Evolutionary conservation across 1,140 invertebrate species (phyloP), one percentile per base, ranked within the genome.

Genomic region (Drosophila saltans): DNA sequence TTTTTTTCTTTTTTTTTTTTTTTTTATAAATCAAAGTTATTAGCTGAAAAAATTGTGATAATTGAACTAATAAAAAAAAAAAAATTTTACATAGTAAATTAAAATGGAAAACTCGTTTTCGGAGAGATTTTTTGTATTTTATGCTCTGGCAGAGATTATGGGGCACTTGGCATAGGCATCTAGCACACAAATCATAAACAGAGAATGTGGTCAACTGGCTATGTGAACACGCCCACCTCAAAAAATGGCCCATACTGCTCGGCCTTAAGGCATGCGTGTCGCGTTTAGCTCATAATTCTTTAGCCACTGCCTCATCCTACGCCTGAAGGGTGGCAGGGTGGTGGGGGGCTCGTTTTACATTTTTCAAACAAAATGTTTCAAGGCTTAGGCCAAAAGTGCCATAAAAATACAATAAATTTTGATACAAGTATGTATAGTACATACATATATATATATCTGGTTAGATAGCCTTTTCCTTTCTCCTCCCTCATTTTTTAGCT

Each of bases 321-420:
- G 3, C 33, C 33, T 36, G 33, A 36, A 4, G 28, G 68, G 73
- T 8, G 43, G 21, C 48, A 21, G 33, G 56, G 8, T 43, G 63
- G 41, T 67, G 9, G 41, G 45, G 45, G 69, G 6, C 4, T 30
- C 62, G 69, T 72, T 86, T 83, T 83, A 83, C 83, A 83, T 88
- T 86, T 88, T 86, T 88, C 80, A 82, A 74, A 76, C 83, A 86
- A 83, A 86, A 88, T 71, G 78, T 69, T 65, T 64, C 61, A 48
- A 65, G 83, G 69, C 83, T 80, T 75, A 78, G 68, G n/a, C 69
- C 59, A 75, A 72, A 71, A 86, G 80, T 86, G 80, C 74, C 80
- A 89, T 88, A 89, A 88, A 88, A 88, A 89, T 72, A 89, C 80
- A 88, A 88, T 89, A 88, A 88, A 88, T 89, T 69, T 74, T 62